Percentiles rank a stretch among this genome's conserved stretches.
Evolutionary conservation across 2,113 vertebrate genomes (phyloP).

Genomic region (Gallinago media): DNA sequence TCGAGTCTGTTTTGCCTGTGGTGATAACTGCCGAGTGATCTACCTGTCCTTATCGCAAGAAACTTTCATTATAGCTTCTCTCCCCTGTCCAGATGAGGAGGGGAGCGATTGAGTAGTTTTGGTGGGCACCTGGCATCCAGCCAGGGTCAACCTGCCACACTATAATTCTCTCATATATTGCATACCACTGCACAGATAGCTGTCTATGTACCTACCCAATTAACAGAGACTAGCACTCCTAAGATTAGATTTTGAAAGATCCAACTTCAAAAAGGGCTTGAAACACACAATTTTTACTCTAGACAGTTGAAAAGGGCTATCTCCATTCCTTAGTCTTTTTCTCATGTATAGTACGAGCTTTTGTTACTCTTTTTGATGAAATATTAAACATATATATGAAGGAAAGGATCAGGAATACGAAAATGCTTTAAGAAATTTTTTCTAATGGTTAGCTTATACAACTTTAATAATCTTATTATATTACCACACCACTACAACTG

Average conservation of each 20-base stretch:
- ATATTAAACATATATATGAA: constrained; percentile 17
- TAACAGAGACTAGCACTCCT: neutral
- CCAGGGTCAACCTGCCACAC: neutral
- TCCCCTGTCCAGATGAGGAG: neutral
- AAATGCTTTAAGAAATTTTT: neutral
- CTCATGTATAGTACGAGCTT: neutral
- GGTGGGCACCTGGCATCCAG: neutral
- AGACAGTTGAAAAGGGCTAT: neutral
- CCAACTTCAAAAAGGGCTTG: constrained; percentile 23
- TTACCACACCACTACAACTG: neutral
- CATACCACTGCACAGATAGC: neutral
- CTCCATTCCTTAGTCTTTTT: neutral
- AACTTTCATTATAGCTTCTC: neutral
- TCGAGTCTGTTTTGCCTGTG: neutral
- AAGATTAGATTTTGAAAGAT: neutral
- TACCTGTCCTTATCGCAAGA: neutral
- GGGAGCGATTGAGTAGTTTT: neutral
- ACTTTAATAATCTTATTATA: neutral
- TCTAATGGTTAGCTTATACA: neutral
- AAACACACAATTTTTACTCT: neutral
- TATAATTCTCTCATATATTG: neutral
- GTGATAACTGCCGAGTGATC: neutral
- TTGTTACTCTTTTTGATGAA: constrained; percentile 44
- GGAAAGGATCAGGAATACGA: neutral
- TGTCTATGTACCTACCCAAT: neutral